Percentiles rank a stretch among this genome's conserved stretches.
These are phyloP conservation scores for Ceraclea dissimilis DNA, from an alignment of 2,888 invertebrate genomes.

Conservation along the genomic window DNA sequence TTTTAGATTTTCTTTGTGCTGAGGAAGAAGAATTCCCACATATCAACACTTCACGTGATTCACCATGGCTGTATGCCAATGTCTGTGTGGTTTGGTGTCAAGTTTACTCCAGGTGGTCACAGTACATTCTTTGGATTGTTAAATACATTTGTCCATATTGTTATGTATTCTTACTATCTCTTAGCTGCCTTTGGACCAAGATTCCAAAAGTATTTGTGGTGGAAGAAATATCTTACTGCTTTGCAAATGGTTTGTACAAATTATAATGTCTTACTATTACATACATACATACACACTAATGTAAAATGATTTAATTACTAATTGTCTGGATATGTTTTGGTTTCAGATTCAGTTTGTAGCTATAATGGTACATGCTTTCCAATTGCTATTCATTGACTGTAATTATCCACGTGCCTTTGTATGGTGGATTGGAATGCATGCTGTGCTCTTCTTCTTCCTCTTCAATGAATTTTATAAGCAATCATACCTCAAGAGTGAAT, in stretches of 20 bases:
- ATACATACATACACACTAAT: background rate
- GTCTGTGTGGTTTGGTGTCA: conserved; percentile 96
- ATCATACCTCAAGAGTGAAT: conserved; percentile 49
- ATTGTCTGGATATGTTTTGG: conserved; percentile 9
- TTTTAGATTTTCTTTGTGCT: conserved; percentile 87
- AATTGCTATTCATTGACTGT: conserved; percentile 83
- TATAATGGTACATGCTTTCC: conserved; percentile 89
- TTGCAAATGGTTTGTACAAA: conserved; percentile 71
- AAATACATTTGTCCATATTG: conserved; percentile 94
- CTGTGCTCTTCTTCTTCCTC: conserved; percentile 91
- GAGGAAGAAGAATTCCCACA: conserved; percentile 89
- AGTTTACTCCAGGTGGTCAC: conserved; percentile 93
- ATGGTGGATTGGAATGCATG: conserved; percentile 95
- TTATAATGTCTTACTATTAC: background rate
- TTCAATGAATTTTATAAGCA: conserved; percentile 92
- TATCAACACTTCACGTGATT: conserved; percentile 89
- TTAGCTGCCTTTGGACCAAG: conserved; percentile 84
- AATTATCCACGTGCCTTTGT: conserved; percentile 90
- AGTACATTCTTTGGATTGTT: conserved; percentile 92
- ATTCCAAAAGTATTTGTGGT: conserved; percentile 84
- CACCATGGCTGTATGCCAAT: conserved; percentile 97
- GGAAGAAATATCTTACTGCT: conserved; percentile 90
- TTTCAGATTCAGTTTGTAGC: conserved; percentile 78
- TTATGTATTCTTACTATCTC: conserved; percentile 94
- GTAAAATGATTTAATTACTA: background rate